These are phyloP conservation scores for Lepus townsendii DNA, from an alignment of 2,797 vertebrate species.

Conservation along the genomic window DNA sequence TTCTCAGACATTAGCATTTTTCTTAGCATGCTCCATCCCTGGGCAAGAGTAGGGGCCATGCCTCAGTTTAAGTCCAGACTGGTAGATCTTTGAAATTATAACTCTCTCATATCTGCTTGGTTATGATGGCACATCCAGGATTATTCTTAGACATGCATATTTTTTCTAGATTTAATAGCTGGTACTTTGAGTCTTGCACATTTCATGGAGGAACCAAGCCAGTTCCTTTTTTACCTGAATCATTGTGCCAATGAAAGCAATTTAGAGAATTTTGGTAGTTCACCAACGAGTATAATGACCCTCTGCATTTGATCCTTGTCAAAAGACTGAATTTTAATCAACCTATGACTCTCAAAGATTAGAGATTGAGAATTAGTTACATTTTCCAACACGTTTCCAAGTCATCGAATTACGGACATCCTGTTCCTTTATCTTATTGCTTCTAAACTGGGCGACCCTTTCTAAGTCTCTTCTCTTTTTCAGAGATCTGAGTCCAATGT, in stretches of 20 bases:
- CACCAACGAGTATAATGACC: conserved; percentile 1
- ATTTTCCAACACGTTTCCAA: not conserved
- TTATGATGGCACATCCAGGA: not conserved
- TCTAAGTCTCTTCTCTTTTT: not conserved
- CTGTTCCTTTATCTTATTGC: not conserved
- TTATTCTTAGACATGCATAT: not conserved
- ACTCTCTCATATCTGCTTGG: not conserved
- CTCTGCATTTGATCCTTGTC: conserved; percentile 49
- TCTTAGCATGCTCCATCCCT: not conserved
- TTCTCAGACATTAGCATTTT: not conserved
- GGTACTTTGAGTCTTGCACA: not conserved
- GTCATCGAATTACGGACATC: not conserved
- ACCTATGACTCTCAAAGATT: not conserved
- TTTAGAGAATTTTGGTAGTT: conserved; percentile 10
- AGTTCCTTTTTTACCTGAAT: conserved; percentile 14
- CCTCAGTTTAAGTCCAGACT: not conserved
- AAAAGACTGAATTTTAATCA: conserved; percentile 47
- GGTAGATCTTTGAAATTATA: not conserved
- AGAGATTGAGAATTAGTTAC: not conserved
- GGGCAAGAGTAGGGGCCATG: not conserved
- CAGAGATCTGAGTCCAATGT: not conserved
- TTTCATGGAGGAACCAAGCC: not conserved
- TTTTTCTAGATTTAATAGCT: not conserved
- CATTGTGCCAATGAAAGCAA: conserved; percentile 19
- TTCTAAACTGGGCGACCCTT: not conserved